A percentile compares a stretch with the other conserved stretches of the same genome.
phyloP scores from a whole-genome alignment of 2,797 vertebrate species.

The Florisuga fusca region DNA sequence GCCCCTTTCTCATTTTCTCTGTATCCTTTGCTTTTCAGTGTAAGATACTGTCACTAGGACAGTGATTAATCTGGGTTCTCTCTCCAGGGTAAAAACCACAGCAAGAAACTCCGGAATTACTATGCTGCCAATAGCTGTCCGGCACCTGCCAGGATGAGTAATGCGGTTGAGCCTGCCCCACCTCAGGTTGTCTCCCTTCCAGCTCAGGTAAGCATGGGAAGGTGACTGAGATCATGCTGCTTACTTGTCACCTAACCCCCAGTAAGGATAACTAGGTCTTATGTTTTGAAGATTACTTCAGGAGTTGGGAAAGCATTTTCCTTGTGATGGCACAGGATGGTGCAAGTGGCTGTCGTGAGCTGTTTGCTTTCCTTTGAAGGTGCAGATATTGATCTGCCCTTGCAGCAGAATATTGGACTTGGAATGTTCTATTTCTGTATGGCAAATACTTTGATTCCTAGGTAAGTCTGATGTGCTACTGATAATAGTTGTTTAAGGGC shows the following conservation, averaged over 20 bases:
- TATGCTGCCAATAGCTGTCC: conserved; percentile 95
- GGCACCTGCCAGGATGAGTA: conserved; percentile 89
- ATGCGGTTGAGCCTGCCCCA: conserved; percentile 82
- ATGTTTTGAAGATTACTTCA: neutral
- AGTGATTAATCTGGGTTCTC: conserved; percentile 32
- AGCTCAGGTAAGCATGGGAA: conserved; percentile 74
- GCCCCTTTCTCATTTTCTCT: neutral
- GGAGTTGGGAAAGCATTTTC: neutral
- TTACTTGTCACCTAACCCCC: neutral
- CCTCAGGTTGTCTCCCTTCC: conserved; percentile 83
- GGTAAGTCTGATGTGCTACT: neutral
- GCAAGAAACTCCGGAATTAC: conserved; percentile 97
- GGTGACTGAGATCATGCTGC: neutral
- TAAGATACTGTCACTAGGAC: neutral
- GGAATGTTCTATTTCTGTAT: conserved; percentile 28
- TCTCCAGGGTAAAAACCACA: conserved; percentile 96
- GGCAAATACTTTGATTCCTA: conserved; percentile 29
- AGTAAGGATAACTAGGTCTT: neutral
- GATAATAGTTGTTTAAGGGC: conserved; percentile 3
- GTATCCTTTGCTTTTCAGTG: neutral
- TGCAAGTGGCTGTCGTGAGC: neutral
- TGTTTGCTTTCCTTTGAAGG: conserved; percentile 31
- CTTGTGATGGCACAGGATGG: neutral
- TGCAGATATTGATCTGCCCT: conserved; percentile 21
- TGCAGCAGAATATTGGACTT: conserved; percentile 14